Evolutionary conservation across 2,797 vertebrate species (phyloP).

Genomic region (Apodemus agrarius): DNA sequence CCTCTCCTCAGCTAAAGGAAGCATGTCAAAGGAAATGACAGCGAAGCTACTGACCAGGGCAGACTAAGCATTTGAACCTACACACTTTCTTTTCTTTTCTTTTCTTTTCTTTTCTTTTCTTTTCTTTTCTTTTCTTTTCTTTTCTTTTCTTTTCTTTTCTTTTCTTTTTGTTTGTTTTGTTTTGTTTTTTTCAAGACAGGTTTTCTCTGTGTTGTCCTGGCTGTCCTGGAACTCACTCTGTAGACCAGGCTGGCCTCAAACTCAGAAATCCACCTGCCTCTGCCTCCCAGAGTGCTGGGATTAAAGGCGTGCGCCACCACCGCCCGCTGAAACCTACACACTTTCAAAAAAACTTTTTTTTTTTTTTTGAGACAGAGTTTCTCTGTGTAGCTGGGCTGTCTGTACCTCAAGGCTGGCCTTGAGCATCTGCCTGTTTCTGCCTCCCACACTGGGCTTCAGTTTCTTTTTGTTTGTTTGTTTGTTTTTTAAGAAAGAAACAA

Average conservation of each 20-base stretch:
- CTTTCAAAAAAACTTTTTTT: not conserved
- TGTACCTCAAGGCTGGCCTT: not conserved
- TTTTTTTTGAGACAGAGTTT: not conserved
- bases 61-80: not conserved
- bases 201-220: too few relatives aligned
- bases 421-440: not conserved
- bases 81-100: not conserved
- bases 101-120: too few relatives aligned
- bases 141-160: too few relatives aligned
- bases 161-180: too few relatives aligned
- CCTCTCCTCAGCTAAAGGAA: not conserved
- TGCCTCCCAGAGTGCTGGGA: too few relatives aligned
- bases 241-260: too few relatives aligned
- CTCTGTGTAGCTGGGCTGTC: not conserved
- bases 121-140: not conserved
- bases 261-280: too few relatives aligned
- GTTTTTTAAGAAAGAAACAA: not conserved
- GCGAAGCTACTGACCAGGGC: not conserved
- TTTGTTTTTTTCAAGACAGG: too few relatives aligned
- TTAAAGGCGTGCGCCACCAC: too few relatives aligned
- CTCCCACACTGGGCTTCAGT: not conserved
- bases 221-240: too few relatives aligned
- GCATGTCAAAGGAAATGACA: not conserved
- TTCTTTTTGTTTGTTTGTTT: too few relatives aligned
- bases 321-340: not conserved